These are phyloP conservation scores for Oophaga sylvatica DNA, from an alignment of 2,797 vertebrate species.

Conservation along the genomic window DNA sequence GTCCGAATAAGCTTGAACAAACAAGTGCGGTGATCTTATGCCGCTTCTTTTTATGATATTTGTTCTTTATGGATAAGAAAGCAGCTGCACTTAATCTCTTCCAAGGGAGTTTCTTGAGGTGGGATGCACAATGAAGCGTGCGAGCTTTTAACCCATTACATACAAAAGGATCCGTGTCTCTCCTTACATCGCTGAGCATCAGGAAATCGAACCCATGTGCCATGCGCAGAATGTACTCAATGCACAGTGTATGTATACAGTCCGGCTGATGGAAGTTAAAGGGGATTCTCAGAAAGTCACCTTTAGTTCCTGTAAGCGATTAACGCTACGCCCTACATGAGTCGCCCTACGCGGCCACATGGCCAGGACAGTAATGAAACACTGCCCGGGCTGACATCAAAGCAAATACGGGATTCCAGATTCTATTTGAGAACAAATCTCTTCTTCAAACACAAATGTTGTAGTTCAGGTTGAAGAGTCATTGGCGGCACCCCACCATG, in stretches of 20 bases:
- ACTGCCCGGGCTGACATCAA: too few species aligned
- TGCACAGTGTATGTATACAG: not conserved
- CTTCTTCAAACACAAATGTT: not conserved
- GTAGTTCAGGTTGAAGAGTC: constrained; percentile 14
- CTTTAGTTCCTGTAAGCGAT: not conserved
- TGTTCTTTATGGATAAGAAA: constrained; percentile 9
- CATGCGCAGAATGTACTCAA: constrained; percentile 5
- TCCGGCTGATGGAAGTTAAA: not conserved
- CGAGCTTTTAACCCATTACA: not conserved
- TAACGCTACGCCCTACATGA: not conserved
- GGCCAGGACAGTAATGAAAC: not conserved
- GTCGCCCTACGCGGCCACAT: not conserved
- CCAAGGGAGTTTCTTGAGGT: not conserved
- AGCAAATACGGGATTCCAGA: not conserved
- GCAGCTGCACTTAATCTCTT: not conserved
- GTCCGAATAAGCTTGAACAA: constrained; percentile 27
- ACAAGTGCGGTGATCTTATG: constrained; percentile 16
- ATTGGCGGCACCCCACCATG: not conserved
- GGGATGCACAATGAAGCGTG: not conserved
- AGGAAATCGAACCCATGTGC: not conserved
- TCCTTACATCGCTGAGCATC: not conserved
- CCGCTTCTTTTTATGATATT: constrained; percentile 26
- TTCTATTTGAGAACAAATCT: not conserved
- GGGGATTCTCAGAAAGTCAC: not conserved
- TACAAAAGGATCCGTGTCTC: not conserved